Evolutionary conservation across 1,140 invertebrate genomes (phyloP).

Genomic region (Centruroides sculpturatus): DNA sequence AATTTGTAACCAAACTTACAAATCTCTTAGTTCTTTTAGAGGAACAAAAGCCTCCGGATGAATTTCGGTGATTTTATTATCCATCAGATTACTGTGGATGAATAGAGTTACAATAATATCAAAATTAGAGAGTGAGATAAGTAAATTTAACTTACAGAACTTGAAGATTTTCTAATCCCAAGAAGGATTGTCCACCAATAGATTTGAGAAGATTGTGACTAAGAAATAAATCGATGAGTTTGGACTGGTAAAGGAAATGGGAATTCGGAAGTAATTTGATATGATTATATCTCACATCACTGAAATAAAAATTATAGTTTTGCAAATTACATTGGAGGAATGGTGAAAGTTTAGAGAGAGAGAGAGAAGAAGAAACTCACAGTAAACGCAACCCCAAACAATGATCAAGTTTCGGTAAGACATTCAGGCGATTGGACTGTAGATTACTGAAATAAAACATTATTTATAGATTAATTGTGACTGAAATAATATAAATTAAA

Average conservation of each 20-base stretch:
- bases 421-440: too few relatives aligned
- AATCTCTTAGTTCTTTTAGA: slow-evolving; percentile 60
- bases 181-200: slow-evolving; percentile 62
- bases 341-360: too few relatives aligned
- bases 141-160: slow-evolving; percentile 55
- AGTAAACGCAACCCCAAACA: too few relatives aligned
- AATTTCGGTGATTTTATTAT: slow-evolving; percentile 68
- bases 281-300: slow-evolving; percentile 73
- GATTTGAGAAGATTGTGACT: slow-evolving; percentile 61
- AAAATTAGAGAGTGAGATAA: neutral
- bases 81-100: slow-evolving; percentile 52
- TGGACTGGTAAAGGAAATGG: slow-evolving; percentile 49
- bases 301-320: slow-evolving; percentile 25
- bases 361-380: neutral
- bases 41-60: slow-evolving; percentile 69
- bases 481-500: neutral
- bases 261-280: slow-evolving; percentile 52
- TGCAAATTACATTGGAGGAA: too few relatives aligned
- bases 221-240: slow-evolving; percentile 70
- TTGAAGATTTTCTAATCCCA: slow-evolving; percentile 60
- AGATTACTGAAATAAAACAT: too few relatives aligned
- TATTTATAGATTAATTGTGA: too few relatives aligned
- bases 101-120: slow-evolving; percentile 1
- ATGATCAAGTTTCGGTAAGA: too few relatives aligned
- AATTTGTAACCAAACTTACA: slow-evolving; percentile 50